Conservation (phyloP, 2,888 invertebrate genomes). For the Melangyna quadrimaculata region DNA sequence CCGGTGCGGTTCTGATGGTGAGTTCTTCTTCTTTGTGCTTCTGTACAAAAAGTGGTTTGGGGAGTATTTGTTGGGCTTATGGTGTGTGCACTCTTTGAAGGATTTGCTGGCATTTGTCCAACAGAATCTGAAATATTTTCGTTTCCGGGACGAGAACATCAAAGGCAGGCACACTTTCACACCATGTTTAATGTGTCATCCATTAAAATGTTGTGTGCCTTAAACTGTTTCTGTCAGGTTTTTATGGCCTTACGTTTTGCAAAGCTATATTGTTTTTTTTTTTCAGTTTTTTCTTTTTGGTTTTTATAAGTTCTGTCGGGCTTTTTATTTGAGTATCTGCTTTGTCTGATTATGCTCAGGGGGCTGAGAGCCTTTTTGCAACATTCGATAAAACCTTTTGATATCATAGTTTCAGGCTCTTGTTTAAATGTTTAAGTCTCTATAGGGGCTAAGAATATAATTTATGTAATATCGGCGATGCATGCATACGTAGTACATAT, state of each 20-base stretch:
- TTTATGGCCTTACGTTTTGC: constrained; percentile 38
- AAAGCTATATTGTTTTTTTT: constrained; percentile 13
- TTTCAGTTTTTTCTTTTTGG: too few relatives aligned
- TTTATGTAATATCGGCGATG: constrained; percentile 34
- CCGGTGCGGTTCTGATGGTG: neutral
- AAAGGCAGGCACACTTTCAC: constrained; percentile 66
- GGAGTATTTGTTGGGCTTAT: neutral
- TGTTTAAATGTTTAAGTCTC: constrained; percentile 9
- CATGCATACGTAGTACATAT: neutral
- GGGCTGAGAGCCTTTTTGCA: neutral
- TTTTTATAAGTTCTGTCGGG: constrained; percentile 1
- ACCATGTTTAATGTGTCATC: constrained; percentile 69
- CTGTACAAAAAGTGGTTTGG: neutral
- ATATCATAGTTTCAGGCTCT: neutral
- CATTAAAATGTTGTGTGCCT: constrained; percentile 69
- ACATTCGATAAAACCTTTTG: constrained; percentile 5
- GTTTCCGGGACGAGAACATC: constrained; percentile 57
- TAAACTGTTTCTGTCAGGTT: constrained; percentile 69
- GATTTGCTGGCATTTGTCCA: constrained; percentile 68
- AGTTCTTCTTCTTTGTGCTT: neutral
- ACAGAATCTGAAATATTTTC: constrained; percentile 57
- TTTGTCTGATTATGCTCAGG: neutral
- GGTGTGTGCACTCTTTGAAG: constrained; percentile 48
- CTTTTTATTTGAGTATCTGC: constrained; percentile 11
- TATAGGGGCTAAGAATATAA: constrained; percentile 31